Percentiles rank a stretch among this genome's conserved stretches.
These are phyloP conservation scores for Sinodicranocentrus sp. DNA, from an alignment of 2,888 invertebrate genomes.

Conservation along the genomic window DNA sequence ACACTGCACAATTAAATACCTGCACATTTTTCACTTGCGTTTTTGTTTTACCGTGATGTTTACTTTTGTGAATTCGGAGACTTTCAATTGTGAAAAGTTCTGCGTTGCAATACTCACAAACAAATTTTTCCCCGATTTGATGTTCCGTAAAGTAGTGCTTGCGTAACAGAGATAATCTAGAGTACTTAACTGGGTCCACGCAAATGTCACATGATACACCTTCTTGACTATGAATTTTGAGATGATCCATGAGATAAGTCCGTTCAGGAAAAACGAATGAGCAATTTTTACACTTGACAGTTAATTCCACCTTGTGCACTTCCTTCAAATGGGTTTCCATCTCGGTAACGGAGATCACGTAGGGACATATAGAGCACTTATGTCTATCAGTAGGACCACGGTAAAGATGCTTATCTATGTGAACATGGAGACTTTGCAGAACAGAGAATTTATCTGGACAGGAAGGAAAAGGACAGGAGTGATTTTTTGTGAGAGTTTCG, in stretches of 20 bases:
- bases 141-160: not conserved
- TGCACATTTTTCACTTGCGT: too few relatives aligned
- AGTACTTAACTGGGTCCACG: not conserved
- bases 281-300: not conserved
- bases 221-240: not conserved
- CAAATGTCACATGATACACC: not conserved
- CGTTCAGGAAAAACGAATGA: not conserved
- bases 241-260: not conserved
- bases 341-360: not conserved
- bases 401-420: not conserved
- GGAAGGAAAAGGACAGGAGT: constrained; percentile 79
- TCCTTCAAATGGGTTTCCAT: not conserved
- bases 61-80: too few relatives aligned
- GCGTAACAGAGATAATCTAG: not conserved
- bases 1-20: not conserved
- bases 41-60: not conserved
- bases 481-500: not conserved
- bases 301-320: not conserved
- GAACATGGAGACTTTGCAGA: not conserved
- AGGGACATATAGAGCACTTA: not conserved
- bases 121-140: not conserved
- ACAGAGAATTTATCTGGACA: not conserved
- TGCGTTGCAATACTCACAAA: not conserved
- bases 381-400: not conserved
- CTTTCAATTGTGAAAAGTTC: not conserved